Evolutionary conservation across 2,113 vertebrate species (phyloP).

Genomic region (Bolborhynchus lineola): DNA sequence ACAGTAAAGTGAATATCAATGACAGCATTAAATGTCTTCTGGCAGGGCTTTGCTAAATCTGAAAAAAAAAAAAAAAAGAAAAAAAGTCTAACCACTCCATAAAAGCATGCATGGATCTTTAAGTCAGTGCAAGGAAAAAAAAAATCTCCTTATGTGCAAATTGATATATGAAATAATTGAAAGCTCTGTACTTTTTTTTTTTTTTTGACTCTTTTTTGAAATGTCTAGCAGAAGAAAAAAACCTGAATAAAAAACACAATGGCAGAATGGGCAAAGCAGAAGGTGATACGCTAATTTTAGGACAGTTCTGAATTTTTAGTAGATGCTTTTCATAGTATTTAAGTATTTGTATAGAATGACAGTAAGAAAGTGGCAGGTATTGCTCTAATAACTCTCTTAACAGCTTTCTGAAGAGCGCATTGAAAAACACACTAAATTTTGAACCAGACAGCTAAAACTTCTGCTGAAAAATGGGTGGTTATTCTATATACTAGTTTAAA

Average conservation of each 20-base stretch:
- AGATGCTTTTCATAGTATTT: neutral
- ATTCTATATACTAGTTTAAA: neutral
- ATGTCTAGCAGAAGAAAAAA: neutral
- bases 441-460: neutral
- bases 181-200: neutral
- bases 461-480: neutral
- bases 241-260: neutral
- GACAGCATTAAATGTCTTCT: constrained; percentile 41
- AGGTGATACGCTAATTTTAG: neutral
- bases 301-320: constrained; percentile 7
- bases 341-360: neutral
- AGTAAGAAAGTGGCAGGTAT: neutral
- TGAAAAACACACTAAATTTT: constrained; percentile 4
- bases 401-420: neutral
- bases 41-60: constrained; percentile 26
- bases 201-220: neutral
- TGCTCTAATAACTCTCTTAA: neutral
- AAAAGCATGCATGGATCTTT: constrained; percentile 1
- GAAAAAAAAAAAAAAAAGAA: neutral
- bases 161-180: constrained; percentile 2
- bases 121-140: neutral
- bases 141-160: neutral
- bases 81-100: neutral
- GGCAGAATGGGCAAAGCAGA: neutral
- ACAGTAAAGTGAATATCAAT: constrained; percentile 14